Percentiles rank a stretch among this genome's conserved stretches.
Conservation (phyloP, 2,888 invertebrate species). For the Artemia sinica region DNA sequence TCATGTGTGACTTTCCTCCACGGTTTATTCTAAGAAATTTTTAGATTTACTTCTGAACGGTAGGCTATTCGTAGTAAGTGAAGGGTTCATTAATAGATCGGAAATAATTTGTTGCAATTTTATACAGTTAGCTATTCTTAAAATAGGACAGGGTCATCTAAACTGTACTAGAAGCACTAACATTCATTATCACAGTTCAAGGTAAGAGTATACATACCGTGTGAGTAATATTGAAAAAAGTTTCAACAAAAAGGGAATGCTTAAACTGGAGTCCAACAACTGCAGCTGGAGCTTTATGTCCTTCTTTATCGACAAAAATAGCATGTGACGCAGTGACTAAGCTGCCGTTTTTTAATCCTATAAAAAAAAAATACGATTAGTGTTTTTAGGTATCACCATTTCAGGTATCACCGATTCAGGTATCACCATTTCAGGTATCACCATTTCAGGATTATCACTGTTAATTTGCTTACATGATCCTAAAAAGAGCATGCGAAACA, state of each 20-base stretch:
- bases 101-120: too few relatives aligned
- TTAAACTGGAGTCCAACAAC: constrained; percentile 81
- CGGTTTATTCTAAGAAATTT: too few relatives aligned
- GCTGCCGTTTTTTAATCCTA: constrained; percentile 39
- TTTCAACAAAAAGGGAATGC: constrained; percentile 58
- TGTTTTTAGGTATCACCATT: not conserved
- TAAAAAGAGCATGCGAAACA: too few relatives aligned
- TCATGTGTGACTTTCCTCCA: too few relatives aligned
- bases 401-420: too few relatives aligned
- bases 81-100: too few relatives aligned
- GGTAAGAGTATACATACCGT: constrained; percentile 40
- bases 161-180: not conserved
- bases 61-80: too few relatives aligned
- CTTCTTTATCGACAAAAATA: constrained; percentile 59
- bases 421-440: not conserved
- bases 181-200: not conserved
- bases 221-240: constrained; percentile 73
- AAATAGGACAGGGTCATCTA: constrained; percentile 1
- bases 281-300: constrained; percentile 64
- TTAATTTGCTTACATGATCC: too few relatives aligned
- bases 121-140: not conserved
- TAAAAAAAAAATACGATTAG: not conserved
- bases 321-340: constrained; percentile 78
- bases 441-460: not conserved
- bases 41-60: not conserved